phyloP scores from a whole-genome alignment of 2,797 vertebrate genomes.

The Acrossocheilus wenchowensis region DNA sequence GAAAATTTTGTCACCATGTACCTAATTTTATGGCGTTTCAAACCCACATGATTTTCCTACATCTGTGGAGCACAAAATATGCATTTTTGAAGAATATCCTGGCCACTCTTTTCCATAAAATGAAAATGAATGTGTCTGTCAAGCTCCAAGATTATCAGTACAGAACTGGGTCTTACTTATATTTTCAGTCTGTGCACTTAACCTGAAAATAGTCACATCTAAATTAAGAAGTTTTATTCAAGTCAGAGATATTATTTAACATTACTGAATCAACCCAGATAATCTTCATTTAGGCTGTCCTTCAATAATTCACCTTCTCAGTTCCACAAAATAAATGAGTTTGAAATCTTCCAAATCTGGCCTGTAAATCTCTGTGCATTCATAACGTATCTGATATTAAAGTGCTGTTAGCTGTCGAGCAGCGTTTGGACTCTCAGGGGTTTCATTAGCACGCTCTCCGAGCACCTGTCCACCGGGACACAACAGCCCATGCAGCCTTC shows the following conservation, averaged over 20 bases:
- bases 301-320: not conserved
- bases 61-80: not conserved
- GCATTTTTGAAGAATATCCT: not conserved
- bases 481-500: slow-evolving; percentile 28
- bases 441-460: slow-evolving; percentile 40
- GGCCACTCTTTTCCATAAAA: not conserved
- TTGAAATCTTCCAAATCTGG: not conserved
- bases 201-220: not conserved
- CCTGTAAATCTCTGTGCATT: not conserved
- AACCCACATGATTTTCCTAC: not conserved
- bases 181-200: not conserved
- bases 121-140: not conserved
- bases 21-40: not conserved
- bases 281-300: not conserved
- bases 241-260: not conserved
- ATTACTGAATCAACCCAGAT: not conserved
- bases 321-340: not conserved
- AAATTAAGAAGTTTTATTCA: not conserved
- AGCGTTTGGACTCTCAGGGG: slow-evolving; percentile 43
- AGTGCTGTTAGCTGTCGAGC: not conserved
- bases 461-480: slow-evolving; percentile 36
- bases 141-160: not conserved
- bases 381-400: not conserved
- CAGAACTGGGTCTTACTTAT: not conserved
- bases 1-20: not conserved